These are phyloP conservation scores for Oreonectes daqikongensis DNA, from an alignment of 2,797 vertebrate species.

Conservation along the genomic window DNA sequence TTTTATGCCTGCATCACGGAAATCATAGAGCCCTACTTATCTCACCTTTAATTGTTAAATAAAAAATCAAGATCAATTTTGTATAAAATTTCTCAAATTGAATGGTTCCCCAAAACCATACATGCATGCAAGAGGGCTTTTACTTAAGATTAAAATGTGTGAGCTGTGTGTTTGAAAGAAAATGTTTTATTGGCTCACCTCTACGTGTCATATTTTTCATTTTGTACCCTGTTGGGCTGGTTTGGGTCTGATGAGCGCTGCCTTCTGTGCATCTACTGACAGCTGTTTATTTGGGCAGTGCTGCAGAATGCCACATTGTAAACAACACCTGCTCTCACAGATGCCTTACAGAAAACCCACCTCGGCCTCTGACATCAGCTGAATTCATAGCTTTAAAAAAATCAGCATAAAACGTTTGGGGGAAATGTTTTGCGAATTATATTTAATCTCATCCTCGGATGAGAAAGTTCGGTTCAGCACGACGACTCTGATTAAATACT, in stretches of 20 bases:
- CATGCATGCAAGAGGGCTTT: not conserved
- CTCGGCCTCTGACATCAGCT: conserved; percentile 24
- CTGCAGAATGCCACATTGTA: conserved; percentile 54
- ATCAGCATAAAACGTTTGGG: conserved; percentile 18
- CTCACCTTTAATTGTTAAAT: not conserved
- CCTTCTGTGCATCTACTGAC: conserved; percentile 31
- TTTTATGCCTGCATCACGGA: no score
- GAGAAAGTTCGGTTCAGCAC: not conserved
- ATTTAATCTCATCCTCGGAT: not conserved
- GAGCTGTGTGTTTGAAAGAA: not conserved
- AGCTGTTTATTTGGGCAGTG: conserved; percentile 58
- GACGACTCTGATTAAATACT: conserved; percentile 1
- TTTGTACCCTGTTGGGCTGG: conserved; percentile 19
- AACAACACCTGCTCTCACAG: conserved; percentile 61
- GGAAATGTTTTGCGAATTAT: conserved; percentile 17
- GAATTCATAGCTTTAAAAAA: conserved; percentile 20
- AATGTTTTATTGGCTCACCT: not conserved
- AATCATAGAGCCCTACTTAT: no score
- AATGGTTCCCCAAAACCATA: not conserved
- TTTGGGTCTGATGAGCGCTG: conserved; percentile 29
- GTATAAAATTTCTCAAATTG: not conserved
- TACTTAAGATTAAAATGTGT: not conserved
- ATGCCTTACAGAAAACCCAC: conserved; percentile 30
- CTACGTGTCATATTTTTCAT: conserved; percentile 28
- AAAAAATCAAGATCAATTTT: not conserved